Percentiles rank a stretch among this genome's conserved stretches.
phyloP scores from a whole-genome alignment of 2,888 invertebrate genomes.

The Cotesia congregata region DNA sequence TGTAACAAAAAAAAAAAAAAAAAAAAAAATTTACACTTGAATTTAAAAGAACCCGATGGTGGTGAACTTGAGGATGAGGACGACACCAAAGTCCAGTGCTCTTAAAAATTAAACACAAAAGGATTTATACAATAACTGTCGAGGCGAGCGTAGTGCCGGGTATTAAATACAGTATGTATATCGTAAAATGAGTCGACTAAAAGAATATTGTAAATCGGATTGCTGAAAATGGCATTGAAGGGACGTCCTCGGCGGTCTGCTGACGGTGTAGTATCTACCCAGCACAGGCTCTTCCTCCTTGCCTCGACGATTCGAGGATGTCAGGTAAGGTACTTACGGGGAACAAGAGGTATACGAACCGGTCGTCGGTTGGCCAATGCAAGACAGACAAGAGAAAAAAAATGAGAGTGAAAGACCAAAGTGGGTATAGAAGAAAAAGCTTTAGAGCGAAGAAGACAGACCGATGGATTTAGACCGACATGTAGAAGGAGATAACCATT shows the following conservation, averaged over 20 bases:
- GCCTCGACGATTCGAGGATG: conserved; percentile 29
- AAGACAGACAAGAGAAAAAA: conserved; percentile 46
- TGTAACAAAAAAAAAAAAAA: conserved; percentile 6
- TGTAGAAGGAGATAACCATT: conserved; percentile 15
- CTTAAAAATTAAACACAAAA: conserved; percentile 3
- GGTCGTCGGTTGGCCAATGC: conserved; percentile 34
- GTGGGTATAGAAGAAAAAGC: conserved; percentile 38
- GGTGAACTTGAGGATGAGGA: not conserved
- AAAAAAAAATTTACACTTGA: conserved; percentile 2
- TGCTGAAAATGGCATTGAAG: conserved; percentile 29
- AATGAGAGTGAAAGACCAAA: conserved; percentile 43
- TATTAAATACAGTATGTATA: conserved; percentile 3
- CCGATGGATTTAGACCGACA: conserved; percentile 12
- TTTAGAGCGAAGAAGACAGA: conserved; percentile 14
- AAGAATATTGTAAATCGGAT: conserved; percentile 6
- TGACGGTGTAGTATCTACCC: not conserved
- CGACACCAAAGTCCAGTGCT: not conserved
- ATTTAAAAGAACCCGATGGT: not conserved
- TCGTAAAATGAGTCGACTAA: conserved; percentile 5
- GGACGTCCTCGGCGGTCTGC: conserved; percentile 19
- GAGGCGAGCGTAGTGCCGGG: not conserved
- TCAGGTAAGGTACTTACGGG: conserved; percentile 37
- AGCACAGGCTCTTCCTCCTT: not conserved
- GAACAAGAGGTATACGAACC: conserved; percentile 37
- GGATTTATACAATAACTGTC: not conserved